Conservation (phyloP, 2,797 vertebrate genomes). For the Ispidina picta region DNA sequence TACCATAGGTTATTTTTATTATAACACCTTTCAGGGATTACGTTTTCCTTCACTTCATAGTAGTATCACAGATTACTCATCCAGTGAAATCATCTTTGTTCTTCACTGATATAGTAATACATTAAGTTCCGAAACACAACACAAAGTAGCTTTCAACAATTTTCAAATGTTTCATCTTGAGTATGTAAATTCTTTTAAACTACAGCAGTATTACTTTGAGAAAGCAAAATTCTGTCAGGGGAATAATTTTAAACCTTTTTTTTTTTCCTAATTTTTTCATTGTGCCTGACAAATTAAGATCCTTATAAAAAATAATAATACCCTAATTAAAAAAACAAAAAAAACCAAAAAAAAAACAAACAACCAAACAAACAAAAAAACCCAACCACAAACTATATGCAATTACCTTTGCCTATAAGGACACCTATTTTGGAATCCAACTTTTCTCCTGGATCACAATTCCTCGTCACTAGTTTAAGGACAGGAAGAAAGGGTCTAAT, state of each 20-base stretch:
- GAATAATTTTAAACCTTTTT: neutral
- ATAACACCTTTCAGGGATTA: neutral
- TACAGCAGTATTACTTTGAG: neutral
- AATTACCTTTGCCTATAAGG: conserved; percentile 95
- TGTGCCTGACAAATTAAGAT: neutral
- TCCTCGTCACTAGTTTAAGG: conserved; percentile 91
- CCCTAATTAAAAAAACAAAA: neutral
- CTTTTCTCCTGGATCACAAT: conserved; percentile 93
- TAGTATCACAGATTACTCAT: neutral
- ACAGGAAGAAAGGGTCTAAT: conserved; percentile 96
- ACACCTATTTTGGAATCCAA: conserved; percentile 97
- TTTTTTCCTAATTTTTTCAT: neutral
- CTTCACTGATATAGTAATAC: neutral
- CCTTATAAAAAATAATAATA: neutral
- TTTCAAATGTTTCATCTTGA: neutral
- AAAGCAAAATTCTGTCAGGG: neutral
- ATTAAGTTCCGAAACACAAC: neutral
- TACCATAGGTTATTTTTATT: neutral
- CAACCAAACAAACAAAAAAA: neutral
- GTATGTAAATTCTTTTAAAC: neutral
- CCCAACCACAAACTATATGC: too few relatives aligned
- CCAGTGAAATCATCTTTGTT: neutral
- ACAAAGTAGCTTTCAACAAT: neutral
- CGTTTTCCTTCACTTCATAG: neutral
- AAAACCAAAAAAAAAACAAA: too few relatives aligned